A percentile compares a stretch with the other conserved stretches of the same genome.
Evolutionary conservation across 2,888 invertebrate species (phyloP).

Genomic region (Nemoura dubitans): DNA sequence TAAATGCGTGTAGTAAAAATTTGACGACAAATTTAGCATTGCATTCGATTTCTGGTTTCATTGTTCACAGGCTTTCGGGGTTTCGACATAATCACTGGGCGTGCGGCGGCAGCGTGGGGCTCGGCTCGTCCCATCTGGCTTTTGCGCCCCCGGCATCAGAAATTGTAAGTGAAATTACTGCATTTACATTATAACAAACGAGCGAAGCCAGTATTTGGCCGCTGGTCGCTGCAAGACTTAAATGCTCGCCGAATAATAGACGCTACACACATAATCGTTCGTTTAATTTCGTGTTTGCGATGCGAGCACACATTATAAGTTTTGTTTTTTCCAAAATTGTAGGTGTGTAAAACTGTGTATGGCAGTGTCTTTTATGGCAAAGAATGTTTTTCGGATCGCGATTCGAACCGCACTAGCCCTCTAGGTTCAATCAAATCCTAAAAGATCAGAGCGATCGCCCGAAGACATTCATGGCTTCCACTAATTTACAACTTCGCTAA

Average conservation of each 20-base stretch:
- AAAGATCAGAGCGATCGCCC: background rate
- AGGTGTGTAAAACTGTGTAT: background rate
- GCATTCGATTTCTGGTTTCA: background rate
- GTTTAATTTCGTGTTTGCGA: background rate
- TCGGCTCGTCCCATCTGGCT: background rate
- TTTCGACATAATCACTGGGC: background rate
- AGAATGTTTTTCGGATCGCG: background rate
- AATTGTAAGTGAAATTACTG: conserved; percentile 7
- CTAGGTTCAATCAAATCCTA: background rate
- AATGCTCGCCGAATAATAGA: background rate
- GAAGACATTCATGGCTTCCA: background rate
- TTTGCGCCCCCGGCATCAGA: background rate
- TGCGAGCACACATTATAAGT: background rate
- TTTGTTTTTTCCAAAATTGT: background rate
- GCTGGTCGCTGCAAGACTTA: background rate
- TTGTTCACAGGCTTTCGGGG: background rate
- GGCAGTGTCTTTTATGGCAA: background rate
- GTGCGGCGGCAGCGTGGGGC: background rate
- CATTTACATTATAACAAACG: conserved; percentile 3
- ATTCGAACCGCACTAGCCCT: background rate
- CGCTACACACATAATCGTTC: background rate
- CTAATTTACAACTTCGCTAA: background rate
- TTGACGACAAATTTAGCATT: background rate
- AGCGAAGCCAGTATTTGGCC: background rate
- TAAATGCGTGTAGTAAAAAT: background rate